Evolutionary conservation across 2,888 invertebrate genomes (phyloP), one percentile per base, ranked within the genome.

Genomic region (Octonoba sinensis): DNA sequence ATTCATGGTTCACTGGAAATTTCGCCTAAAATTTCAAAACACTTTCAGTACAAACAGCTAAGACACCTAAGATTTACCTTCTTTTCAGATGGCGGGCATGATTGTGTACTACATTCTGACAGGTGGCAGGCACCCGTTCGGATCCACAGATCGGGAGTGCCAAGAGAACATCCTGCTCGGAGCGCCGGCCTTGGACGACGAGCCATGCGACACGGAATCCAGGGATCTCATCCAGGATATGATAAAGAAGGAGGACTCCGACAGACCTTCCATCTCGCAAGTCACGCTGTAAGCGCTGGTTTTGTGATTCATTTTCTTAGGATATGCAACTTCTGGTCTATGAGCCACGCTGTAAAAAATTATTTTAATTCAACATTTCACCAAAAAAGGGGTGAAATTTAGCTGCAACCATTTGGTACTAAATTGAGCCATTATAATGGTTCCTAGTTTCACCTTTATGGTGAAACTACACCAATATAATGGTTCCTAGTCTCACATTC

Each of bases 21-120:
- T n/a, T n/a, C n/a, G n/a, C n/a, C n/a, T n/a, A n/a, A n/a, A n/a
- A n/a, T n/a, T n/a, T n/a, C n/a, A n/a, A n/a, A n/a, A n/a, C n/a
- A n/a, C n/a, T n/a, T n/a, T n/a, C n/a, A n/a, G n/a, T n/a, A n/a
- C n/a, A n/a, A n/a, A n/a, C n/a, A n/a, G n/a, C n/a, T n/a, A n/a
- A n/a, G n/a, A n/a, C n/a, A n/a, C n/a, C n/a, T n/a, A n/a, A n/a
- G n/a, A n/a, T n/a, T n/a, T n/a, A n/a, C n/a, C n/a, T n/a, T n/a
- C n/a, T 4, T 49, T 70, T 20, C 56, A 82, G 82, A 59, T 82
- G 65, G 18, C 60, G 13, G 82, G 82, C 11, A 82, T 82, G 82
- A 22, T 82, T 16, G 51, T 72, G 1, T 76, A 76, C 46, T 77
- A 57, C 70, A 76, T 82, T 24, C 18, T 76, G 56, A 82, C 64